Evolutionary conservation across 2,113 vertebrate genomes (phyloP), one percentile per base, ranked within the genome.

Genomic region (Physeter macrocephalus): DNA sequence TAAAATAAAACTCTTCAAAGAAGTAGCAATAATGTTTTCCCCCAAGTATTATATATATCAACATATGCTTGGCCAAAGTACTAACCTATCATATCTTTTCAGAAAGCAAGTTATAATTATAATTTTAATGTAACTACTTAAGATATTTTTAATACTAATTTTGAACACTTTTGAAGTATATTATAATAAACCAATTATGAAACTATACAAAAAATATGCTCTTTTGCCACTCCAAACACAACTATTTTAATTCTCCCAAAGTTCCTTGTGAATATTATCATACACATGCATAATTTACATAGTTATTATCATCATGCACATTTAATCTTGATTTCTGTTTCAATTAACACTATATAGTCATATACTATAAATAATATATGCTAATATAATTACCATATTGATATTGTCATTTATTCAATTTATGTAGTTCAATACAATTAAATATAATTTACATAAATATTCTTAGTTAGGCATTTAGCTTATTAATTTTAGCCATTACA

Each of bases 91-190:
- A 21, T 72, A 46, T 34, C 18, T 82, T 67, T 94, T 83, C 43
- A 94, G 49, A 83, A 88, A 31, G 2, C 23, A 59, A 78, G 7
- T 52, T 78, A n/a, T 78, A n/a, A 84, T 72, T 80, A 49, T 23
- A 54, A 36, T 64, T 80, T 85, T 67, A 78, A 88, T 75, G 21
- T 66, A 91, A 82, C 4, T 64, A 91, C 54, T 62, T 90, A 96
- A 96, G 27, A 66, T 93, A 77, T 72, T 67, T 66, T 91, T 69
- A 91, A n/a, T 84, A 36, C 14, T 80, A 94, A 96, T 34, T 83
- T 67, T 80, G 46, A 67, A 81, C 5, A 85, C 12, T 84, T 95
- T 72, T 88, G 25, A 89, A 77, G 27, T n/a, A n/a, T 89, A 94
- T 43, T 88, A 2, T 81, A 88, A 52, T 59, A 64, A 88, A 64